phyloP scores from a whole-genome alignment of 2,113 vertebrate genomes.

The Ptyas mucosa region DNA sequence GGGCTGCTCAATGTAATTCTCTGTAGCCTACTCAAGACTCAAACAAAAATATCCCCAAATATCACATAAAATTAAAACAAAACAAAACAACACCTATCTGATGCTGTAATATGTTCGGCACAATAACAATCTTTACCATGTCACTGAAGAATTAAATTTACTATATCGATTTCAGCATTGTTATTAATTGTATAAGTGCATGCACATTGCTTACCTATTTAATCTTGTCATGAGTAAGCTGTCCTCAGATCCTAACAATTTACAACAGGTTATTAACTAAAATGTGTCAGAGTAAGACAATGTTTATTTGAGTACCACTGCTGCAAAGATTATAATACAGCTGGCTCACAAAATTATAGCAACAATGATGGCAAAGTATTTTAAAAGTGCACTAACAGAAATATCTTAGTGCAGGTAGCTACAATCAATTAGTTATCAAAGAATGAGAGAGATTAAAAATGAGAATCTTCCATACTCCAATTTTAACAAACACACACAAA shows the following conservation, averaged over 20 bases:
- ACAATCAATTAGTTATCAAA: not conserved
- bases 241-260: not conserved
- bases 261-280: not conserved
- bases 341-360: slow-evolving; percentile 19
- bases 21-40: not conserved
- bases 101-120: not conserved
- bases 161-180: not conserved
- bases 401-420: slow-evolving; percentile 16
- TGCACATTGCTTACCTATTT: not conserved
- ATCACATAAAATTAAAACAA: not conserved
- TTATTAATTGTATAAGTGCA: not conserved
- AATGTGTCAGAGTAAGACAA: slow-evolving; percentile 37
- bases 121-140: not conserved
- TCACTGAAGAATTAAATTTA: not conserved
- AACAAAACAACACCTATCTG: not conserved
- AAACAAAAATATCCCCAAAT: not conserved
- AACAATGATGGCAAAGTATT: slow-evolving; percentile 14
- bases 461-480: not conserved
- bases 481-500: not conserved
- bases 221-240: not conserved
- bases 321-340: slow-evolving; percentile 7
- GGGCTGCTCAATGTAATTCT: not conserved
- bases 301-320: not conserved
- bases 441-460: not conserved
- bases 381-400: slow-evolving; percentile 27